phyloP scores from a whole-genome alignment of 1,140 invertebrate species.

The Papilio dardanus region DNA sequence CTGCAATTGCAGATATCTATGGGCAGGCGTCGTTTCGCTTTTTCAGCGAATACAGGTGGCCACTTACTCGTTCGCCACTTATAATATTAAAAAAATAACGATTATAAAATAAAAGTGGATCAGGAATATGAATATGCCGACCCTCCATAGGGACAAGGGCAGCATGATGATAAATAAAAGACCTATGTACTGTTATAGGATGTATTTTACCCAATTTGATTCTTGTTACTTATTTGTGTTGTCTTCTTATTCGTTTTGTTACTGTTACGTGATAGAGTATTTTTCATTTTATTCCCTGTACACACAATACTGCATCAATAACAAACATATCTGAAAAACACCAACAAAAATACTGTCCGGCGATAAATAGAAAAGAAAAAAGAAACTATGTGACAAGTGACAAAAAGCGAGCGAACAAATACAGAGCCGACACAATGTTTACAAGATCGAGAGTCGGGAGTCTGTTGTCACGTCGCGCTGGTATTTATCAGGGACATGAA shows the following conservation, averaged over 20 bases:
- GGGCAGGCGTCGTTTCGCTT: too few species aligned
- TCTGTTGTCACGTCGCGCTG: slow-evolving; percentile 51
- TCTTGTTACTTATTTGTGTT: not conserved
- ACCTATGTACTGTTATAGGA: too few species aligned
- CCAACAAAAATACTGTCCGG: slow-evolving; percentile 20
- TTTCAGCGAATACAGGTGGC: too few species aligned
- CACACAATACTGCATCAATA: slow-evolving; percentile 2
- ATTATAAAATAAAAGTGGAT: too few species aligned
- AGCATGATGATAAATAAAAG: too few species aligned
- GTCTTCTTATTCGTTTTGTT: not conserved
- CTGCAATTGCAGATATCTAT: too few species aligned
- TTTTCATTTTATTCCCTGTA: not conserved
- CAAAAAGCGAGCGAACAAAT: slow-evolving; percentile 27
- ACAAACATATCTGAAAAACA: not conserved
- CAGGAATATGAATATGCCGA: too few species aligned
- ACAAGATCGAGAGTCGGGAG: slow-evolving; percentile 32
- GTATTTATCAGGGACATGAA: slow-evolving; percentile 58
- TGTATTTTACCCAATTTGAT: not conserved
- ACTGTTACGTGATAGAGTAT: not conserved
- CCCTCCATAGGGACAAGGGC: too few species aligned
- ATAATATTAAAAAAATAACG: not conserved
- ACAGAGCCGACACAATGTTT: slow-evolving; percentile 33
- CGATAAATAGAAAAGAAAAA: slow-evolving; percentile 21
- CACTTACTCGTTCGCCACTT: too few species aligned
- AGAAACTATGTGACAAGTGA: slow-evolving; percentile 20